Conservation (phyloP, 1,140 invertebrate genomes). For the Pachypsylla venusta region DNA sequence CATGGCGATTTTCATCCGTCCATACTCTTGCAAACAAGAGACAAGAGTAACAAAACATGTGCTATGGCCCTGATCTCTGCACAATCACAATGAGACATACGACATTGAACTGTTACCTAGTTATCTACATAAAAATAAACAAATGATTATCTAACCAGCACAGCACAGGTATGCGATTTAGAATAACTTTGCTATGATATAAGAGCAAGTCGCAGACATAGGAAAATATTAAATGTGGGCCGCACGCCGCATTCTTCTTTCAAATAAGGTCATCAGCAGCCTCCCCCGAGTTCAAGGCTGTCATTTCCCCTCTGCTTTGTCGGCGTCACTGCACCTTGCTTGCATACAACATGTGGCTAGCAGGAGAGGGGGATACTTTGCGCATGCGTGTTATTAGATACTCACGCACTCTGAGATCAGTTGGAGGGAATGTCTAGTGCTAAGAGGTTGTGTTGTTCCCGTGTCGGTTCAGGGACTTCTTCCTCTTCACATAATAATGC, state of each 20-base stretch:
- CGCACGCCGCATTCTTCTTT: too few species aligned
- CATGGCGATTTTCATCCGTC: too few species aligned
- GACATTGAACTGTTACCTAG: too few species aligned
- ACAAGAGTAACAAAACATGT: too few species aligned
- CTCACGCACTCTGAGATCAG: neutral
- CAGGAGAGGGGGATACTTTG: slow-evolving; percentile 1
- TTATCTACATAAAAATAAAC: too few species aligned
- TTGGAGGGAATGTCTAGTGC: slow-evolving; percentile 19
- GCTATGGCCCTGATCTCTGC: too few species aligned
- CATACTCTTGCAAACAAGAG: too few species aligned
- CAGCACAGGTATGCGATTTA: too few species aligned
- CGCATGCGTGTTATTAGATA: neutral
- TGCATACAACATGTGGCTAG: slow-evolving; percentile 12
- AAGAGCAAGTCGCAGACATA: too few species aligned
- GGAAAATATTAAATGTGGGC: neutral
- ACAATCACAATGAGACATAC: too few species aligned
- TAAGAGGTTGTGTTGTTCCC: slow-evolving; percentile 31
- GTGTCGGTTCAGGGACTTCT: slow-evolving; percentile 23
- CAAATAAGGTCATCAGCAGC: slow-evolving; percentile 6
- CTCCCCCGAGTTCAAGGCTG: slow-evolving; percentile 18
- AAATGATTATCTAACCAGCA: too few species aligned
- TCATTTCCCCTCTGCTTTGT: neutral
- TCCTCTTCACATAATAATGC: neutral
- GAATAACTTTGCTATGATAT: too few species aligned
- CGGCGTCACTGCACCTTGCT: slow-evolving; percentile 16